A percentile compares a stretch with the other conserved stretches of the same genome.
Evolutionary conservation across 1,140 invertebrate genomes (phyloP).

Genomic region (Myzus persicae): DNA sequence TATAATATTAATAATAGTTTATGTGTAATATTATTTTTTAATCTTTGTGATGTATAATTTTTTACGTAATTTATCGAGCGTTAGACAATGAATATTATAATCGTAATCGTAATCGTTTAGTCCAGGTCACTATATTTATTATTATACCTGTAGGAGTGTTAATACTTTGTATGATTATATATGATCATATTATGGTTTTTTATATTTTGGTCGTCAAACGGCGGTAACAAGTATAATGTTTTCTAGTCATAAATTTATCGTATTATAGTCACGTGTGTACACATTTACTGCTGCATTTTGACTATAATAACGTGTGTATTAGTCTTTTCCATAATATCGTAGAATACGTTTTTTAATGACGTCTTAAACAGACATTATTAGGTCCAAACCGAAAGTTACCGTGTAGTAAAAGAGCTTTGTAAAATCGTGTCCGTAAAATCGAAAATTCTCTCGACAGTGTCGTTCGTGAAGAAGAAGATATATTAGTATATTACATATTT

Average conservation of each 20-base stretch:
- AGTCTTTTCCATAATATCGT: not conserved
- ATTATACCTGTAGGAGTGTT: not conserved
- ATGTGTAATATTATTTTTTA: slow-evolving; percentile 10
- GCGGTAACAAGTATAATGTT: not conserved
- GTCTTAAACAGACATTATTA: not conserved
- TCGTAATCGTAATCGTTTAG: not conserved
- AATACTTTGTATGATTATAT: slow-evolving; percentile 9
- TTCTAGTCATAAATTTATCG: not conserved
- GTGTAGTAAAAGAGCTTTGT: not conserved
- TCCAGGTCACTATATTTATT: not conserved
- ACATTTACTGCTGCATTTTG: not conserved
- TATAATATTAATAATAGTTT: not conserved
- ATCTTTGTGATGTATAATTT: slow-evolving; percentile 29
- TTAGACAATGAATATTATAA: slow-evolving; percentile 36
- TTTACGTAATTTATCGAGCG: slow-evolving; percentile 48
- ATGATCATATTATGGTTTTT: not conserved
- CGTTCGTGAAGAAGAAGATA: not conserved
- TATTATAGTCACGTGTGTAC: not conserved
- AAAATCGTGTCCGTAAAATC: not conserved
- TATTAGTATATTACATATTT: not conserved
- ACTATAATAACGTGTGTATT: not conserved
- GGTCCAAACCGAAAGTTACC: not conserved
- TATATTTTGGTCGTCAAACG: not conserved
- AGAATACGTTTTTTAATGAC: not conserved
- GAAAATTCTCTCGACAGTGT: not conserved